phyloP scores from a whole-genome alignment of 2,113 vertebrate genomes.

The Cephalopholis sonnerati region DNA sequence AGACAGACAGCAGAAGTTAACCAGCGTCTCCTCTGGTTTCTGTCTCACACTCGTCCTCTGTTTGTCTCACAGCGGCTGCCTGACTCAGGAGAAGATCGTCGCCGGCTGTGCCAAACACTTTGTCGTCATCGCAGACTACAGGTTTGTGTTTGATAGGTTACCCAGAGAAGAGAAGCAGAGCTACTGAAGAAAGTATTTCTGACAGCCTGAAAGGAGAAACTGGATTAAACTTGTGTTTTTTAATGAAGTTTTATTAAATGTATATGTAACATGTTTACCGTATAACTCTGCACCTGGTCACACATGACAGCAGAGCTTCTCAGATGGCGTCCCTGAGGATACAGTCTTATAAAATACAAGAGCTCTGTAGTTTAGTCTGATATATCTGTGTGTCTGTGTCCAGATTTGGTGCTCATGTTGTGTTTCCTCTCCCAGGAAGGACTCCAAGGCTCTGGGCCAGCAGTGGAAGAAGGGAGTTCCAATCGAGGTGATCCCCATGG shows the following conservation, averaged over 20 bases:
- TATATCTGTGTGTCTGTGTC: background rate
- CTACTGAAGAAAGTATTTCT: background rate
- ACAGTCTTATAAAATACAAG: background rate
- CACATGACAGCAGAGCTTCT: background rate
- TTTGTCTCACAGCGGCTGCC: conserved; percentile 88
- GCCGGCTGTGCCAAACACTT: conserved; percentile 95
- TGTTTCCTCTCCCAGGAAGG: conserved; percentile 85
- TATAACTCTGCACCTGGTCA: too few relatives aligned
- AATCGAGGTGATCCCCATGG: conserved; percentile 97
- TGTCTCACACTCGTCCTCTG: background rate
- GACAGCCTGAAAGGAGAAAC: too few relatives aligned
- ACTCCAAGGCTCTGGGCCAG: conserved; percentile 91
- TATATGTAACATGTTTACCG: too few relatives aligned
- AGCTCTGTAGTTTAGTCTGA: background rate
- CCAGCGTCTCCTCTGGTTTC: background rate
- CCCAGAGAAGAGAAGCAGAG: background rate
- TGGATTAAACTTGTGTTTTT: background rate
- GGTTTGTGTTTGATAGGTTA: conserved; percentile 79
- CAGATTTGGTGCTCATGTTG: background rate
- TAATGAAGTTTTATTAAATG: background rate
- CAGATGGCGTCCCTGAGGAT: too few relatives aligned
- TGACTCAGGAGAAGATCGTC: conserved; percentile 98
- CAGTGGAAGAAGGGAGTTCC: conserved; percentile 98
- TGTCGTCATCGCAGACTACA: conserved; percentile 96
- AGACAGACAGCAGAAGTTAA: rapidly evolving